A percentile compares a stretch with the other conserved stretches of the same genome.
Conservation (phyloP, 2,888 invertebrate species). For the Drosophila pseudotakahashii region DNA sequence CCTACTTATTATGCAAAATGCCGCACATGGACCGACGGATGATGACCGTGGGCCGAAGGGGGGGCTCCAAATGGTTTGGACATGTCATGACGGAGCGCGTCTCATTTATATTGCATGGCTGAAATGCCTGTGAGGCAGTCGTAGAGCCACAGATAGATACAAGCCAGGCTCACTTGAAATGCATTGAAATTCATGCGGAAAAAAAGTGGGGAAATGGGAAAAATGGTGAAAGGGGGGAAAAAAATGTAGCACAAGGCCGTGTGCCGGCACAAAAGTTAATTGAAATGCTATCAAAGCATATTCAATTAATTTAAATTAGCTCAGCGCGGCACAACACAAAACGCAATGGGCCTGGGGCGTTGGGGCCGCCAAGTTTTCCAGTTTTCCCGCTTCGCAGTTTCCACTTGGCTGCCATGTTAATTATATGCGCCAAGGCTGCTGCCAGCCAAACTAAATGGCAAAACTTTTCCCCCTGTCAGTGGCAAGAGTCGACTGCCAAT, state of each 20-base stretch:
- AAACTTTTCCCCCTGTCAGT: slow-evolving; percentile 60
- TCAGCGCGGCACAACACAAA: slow-evolving; percentile 59
- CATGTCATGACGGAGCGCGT: slow-evolving; percentile 55
- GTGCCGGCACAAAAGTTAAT: slow-evolving; percentile 66
- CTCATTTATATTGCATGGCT: slow-evolving; percentile 58
- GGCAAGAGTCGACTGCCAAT: slow-evolving; percentile 29
- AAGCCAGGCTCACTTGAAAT: slow-evolving; percentile 53
- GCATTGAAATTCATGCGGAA: slow-evolving; percentile 48
- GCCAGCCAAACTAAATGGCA: slow-evolving; percentile 51
- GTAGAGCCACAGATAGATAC: slow-evolving; percentile 9
- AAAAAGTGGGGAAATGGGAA: slow-evolving; percentile 1
- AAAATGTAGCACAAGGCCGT: slow-evolving; percentile 58
- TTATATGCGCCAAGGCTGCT: slow-evolving; percentile 58
- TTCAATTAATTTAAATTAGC: slow-evolving; percentile 80
- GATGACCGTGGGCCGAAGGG: slow-evolving; percentile 24
- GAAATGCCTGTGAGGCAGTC: slow-evolving; percentile 34
- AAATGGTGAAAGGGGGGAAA: slow-evolving; percentile 4
- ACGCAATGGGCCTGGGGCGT: slow-evolving; percentile 43
- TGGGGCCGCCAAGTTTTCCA: slow-evolving; percentile 34
- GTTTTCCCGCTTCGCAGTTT: slow-evolving; percentile 42
- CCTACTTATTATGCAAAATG: slow-evolving; percentile 69
- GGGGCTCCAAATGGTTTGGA: slow-evolving; percentile 36
- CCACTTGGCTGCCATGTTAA: slow-evolving; percentile 61
- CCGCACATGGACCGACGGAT: slow-evolving; percentile 36
- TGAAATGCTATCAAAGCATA: slow-evolving; percentile 79